phyloP scores from a whole-genome alignment of 2,797 vertebrate species.

The Molothrus aeneus region DNA sequence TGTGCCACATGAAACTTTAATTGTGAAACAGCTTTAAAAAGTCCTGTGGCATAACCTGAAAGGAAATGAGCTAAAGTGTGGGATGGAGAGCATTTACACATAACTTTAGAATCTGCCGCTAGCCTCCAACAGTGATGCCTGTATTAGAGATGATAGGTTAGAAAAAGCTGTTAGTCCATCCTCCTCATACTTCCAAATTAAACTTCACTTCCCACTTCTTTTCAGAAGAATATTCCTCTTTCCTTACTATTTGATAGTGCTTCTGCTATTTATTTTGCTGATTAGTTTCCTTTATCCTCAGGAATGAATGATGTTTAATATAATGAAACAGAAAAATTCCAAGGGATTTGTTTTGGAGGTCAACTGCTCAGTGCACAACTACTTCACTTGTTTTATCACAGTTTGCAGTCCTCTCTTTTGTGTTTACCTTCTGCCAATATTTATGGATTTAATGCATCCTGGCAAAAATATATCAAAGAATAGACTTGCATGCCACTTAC shows the following conservation, averaged over 20 bases:
- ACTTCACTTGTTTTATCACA: background rate
- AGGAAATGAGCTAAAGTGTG: background rate
- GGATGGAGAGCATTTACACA: background rate
- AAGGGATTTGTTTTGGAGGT: background rate
- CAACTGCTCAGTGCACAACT: background rate
- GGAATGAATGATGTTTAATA: background rate
- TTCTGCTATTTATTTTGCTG: background rate
- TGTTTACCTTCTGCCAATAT: background rate
- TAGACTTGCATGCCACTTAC: background rate
- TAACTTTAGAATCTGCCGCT: background rate
- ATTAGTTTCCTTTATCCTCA: background rate
- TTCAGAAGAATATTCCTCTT: background rate
- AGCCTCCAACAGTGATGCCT: background rate
- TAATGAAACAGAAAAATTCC: background rate
- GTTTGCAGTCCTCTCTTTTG: background rate
- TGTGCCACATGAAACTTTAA: slow-evolving; percentile 31
- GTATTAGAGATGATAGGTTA: background rate
- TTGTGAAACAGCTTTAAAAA: background rate
- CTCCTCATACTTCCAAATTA: background rate
- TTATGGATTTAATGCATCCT: background rate
- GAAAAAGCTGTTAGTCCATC: background rate
- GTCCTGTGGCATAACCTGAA: slow-evolving; percentile 9
- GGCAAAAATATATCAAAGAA: background rate
- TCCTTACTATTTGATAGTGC: background rate
- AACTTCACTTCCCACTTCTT: background rate